Evolutionary conservation across 2,797 vertebrate genomes (phyloP).

Genomic region (Toxotes lorentzi): DNA sequence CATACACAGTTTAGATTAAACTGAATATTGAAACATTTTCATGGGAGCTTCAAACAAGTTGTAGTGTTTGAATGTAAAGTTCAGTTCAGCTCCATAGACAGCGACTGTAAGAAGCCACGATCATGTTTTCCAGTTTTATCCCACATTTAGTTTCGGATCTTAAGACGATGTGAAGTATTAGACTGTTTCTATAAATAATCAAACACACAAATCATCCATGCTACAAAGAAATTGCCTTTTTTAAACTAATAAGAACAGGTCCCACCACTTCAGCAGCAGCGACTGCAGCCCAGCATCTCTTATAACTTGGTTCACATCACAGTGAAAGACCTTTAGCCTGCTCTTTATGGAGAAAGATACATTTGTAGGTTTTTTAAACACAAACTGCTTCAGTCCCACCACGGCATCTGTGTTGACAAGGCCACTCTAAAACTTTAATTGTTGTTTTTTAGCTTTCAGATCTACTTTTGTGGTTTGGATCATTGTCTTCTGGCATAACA

Average conservation of each 20-base stretch:
- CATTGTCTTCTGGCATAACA: not conserved
- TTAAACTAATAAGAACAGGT: constrained; percentile 33
- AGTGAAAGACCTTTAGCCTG: not conserved
- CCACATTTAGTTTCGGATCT: constrained; percentile 5
- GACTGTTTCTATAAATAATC: constrained; percentile 6
- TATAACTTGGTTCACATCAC: constrained; percentile 12
- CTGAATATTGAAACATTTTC: not conserved
- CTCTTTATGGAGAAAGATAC: not conserved
- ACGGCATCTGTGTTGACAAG: not conserved
- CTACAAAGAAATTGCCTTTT: constrained; percentile 26
- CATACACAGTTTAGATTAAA: not conserved
- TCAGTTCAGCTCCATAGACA: not conserved
- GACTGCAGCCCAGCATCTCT: constrained; percentile 23
- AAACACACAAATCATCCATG: constrained; percentile 20
- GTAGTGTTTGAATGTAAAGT: not conserved
- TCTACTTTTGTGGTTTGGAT: constrained; percentile 9
- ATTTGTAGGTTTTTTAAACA: constrained; percentile 4
- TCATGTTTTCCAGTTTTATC: not conserved
- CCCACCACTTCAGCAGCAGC: constrained; percentile 13
- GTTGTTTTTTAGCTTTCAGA: not conserved
- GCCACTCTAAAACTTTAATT: not conserved
- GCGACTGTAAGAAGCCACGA: not conserved
- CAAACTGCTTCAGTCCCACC: not conserved
- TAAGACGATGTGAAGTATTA: constrained; percentile 1
- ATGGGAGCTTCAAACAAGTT: not conserved